Evolutionary conservation across 2,797 vertebrate species (phyloP), one percentile per base, ranked within the genome.

Genomic region (Rhinogobio ventralis): DNA sequence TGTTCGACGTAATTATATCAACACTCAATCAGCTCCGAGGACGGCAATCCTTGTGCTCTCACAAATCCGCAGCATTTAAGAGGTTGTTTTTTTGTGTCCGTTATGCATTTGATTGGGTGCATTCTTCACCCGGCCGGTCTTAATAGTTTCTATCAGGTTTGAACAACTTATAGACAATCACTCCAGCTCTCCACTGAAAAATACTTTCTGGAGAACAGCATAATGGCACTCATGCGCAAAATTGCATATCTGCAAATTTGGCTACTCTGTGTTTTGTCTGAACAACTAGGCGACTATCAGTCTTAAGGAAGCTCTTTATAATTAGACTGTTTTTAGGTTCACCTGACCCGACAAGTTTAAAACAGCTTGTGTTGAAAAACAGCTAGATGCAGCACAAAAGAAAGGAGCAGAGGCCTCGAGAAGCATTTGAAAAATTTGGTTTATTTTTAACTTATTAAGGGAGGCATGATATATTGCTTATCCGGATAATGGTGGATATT

Each of bases 1-100:
- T 85, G 84, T 92, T 93, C 83, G 73, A 77, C 79, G 79, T 86
- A 90, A 90, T 90, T 90, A 93, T 92, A 91, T 92, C 91, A 92
- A 91, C 92, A 93, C 91, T 86, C 79, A 85, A 84, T 90, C 85
- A 82, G 79, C 71, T 73, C 15, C 46, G 78, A 82, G 85, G 51
- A 67, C 15, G 42, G 69, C 25, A 84, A 66, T 86, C 64, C 82
- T 77, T 67, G 55, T 66, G 68, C 53, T 72, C 76, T 46, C 53
- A 78, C 49, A 39, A 45, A 25, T 77, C 39, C 71, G 66, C 20
- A 7, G 36, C 64, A 78, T 57, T 84, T 46, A 67, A 77, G 64
- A 46, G 42, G 74, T 49, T 49, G 20, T 78, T 84, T 57, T 76
- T 66, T 57, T 67, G 73, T 28, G 30, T 82, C 82, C 45, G 68